Conservation (phyloP, 2,797 vertebrate species). For the Holocentrus rufus region DNA sequence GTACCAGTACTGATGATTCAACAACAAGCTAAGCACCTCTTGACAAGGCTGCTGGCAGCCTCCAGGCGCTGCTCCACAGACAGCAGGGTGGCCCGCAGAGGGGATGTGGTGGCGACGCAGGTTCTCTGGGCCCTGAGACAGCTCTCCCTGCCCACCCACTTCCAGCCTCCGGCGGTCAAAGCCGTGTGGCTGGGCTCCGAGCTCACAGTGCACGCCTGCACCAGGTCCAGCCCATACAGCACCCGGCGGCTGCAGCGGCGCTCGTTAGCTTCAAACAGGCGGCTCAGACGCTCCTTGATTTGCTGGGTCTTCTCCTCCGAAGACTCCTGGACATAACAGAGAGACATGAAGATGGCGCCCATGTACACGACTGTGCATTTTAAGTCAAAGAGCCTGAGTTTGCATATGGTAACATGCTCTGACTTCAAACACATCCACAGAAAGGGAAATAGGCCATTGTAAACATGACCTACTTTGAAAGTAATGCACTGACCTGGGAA, state of each 20-base stretch:
- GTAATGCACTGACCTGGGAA: conserved; percentile 71
- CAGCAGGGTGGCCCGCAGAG: conserved; percentile 79
- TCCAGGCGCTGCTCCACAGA: conserved; percentile 77
- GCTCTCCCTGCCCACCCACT: conserved; percentile 86
- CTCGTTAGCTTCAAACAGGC: conserved; percentile 88
- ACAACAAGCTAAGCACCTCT: conserved; percentile 80
- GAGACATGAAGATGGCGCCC: neutral
- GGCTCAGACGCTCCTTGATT: conserved; percentile 88
- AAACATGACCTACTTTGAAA: neutral
- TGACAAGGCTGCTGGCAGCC: conserved; percentile 76
- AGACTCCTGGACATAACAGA: conserved; percentile 79
- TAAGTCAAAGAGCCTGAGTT: neutral
- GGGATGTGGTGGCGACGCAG: conserved; percentile 68
- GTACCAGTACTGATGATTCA: neutral
- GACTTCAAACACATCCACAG: neutral
- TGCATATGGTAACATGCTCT: neutral
- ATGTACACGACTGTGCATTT: neutral
- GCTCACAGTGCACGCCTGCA: conserved; percentile 82
- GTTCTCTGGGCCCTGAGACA: conserved; percentile 78
- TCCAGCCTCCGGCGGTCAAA: conserved; percentile 78
- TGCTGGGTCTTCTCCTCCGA: conserved; percentile 87
- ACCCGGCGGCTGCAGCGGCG: conserved; percentile 87
- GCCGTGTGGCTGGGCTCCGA: conserved; percentile 52
- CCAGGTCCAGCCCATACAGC: conserved; percentile 89
- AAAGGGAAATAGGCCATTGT: neutral